Evolutionary conservation across 2,888 invertebrate genomes (phyloP), one percentile per base, ranked within the genome.

Genomic region (Tuta absoluta): DNA sequence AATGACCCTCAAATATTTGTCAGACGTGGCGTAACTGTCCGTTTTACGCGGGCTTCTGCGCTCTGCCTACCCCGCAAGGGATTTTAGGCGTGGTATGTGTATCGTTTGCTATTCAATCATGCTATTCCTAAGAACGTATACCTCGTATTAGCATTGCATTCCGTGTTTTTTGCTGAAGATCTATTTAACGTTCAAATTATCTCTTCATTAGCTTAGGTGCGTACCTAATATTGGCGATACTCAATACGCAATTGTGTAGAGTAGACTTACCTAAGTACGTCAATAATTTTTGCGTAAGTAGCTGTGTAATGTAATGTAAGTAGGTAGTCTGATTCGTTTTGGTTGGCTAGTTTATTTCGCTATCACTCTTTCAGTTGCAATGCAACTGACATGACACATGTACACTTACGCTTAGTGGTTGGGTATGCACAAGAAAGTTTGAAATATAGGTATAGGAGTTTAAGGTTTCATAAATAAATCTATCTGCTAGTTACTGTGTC

Each of bases 291-390:
- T 56, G 56, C 33, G 28, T 17, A 24, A 56, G 33, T 53, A 21
- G n/a, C n/a, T 17, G 23, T 21, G 23, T 51, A 56, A 56, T 24
- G 33, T 33, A 56, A 56, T 33, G 24, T 17, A 56, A 33, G 56
- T 56, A 33, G 33, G 56, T 56, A 33, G 33, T 56, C 56, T 33
- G n/a, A 7, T 56, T 56, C n/a, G 56, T 17, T 33, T 56, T 56
- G 56, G 56, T 33, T 33, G 33, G 28, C 7, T 56, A 33, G 33
- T 33, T 28, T 56, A 33, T 33, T 33, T 56, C n/a, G 17, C 28
- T 33, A 56, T 56, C 19, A 56, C 17, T 1, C 28, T 56, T 24
- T 14, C 12, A 33, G 56, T 56, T 33, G n/a, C n/a, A n/a, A 17
- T 45, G 7, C 24, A 56, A 24, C 56, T 56, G 24, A 33, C 51